Percentiles rank a stretch among this genome's conserved stretches.
phyloP scores from a whole-genome alignment of 2,113 vertebrate genomes.

The Ptilonorhynchus violaceus region DNA sequence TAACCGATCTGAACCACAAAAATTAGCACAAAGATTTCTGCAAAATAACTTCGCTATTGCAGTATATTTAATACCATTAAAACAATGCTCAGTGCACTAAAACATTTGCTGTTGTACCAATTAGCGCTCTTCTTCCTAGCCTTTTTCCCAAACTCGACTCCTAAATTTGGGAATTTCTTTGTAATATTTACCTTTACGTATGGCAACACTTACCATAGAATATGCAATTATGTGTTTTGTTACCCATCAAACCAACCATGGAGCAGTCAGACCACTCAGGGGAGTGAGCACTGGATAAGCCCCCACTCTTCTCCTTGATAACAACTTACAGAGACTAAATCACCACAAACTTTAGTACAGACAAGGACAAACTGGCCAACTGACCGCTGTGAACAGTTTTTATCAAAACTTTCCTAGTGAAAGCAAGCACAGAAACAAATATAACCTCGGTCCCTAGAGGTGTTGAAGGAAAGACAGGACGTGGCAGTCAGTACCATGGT shows the following conservation, averaged over 20 bases:
- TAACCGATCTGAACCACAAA: neutral
- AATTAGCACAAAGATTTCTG: neutral
- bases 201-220: neutral
- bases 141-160: neutral
- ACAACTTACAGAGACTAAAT: neutral
- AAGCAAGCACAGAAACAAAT: neutral
- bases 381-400: neutral
- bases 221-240: neutral
- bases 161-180: neutral
- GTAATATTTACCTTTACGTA: neutral
- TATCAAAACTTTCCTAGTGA: neutral
- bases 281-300: accelerated
- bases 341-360: neutral
- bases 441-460: neutral
- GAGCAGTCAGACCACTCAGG: neutral
- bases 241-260: neutral
- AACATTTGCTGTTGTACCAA: neutral
- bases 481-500: too few species aligned
- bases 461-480: neutral
- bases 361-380: neutral
- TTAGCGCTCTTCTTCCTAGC: neutral
- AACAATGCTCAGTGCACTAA: neutral
- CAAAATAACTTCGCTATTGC: neutral
- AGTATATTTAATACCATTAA: neutral
- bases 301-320: accelerated